Evolutionary conservation across 92 coral and sea anemone genomes (phyloP).

Genomic region (Zoanthus solanderi): DNA sequence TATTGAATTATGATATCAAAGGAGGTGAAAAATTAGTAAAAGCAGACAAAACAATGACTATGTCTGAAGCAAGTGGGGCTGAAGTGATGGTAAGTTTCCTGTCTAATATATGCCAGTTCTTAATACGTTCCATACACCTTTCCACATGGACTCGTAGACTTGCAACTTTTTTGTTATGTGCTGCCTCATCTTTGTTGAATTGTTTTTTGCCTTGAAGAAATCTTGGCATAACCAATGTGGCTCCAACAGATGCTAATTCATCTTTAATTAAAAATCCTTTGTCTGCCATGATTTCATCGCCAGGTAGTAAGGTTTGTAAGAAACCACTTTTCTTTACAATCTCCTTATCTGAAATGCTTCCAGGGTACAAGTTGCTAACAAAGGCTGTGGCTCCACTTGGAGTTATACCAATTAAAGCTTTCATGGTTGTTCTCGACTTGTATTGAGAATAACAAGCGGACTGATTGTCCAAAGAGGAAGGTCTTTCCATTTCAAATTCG

Average conservation of each 20-base stretch:
- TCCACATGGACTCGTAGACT: conserved; percentile 69
- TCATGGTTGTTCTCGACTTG: conserved; percentile 76
- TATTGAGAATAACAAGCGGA: conserved; percentile 46
- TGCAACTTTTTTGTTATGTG: conserved; percentile 69
- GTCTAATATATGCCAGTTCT: conserved; percentile 80
- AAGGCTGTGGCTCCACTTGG: conserved; percentile 71
- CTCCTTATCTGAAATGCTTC: conserved; percentile 44
- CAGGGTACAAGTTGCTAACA: conserved; percentile 64
- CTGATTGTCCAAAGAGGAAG: conserved; percentile 26
- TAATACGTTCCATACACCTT: conserved; percentile 71
- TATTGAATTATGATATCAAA: conserved; percentile 37
- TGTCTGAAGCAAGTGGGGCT: conserved; percentile 64
- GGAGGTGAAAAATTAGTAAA: conserved; percentile 65
- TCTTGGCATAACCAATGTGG: conserved; percentile 35
- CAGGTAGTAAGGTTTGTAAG: conserved; percentile 47
- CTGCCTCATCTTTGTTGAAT: conserved; percentile 63
- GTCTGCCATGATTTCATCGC: conserved; percentile 55
- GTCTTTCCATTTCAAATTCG: conserved; percentile 73
- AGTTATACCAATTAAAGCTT: conserved; percentile 68
- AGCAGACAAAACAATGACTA: conserved; percentile 65
- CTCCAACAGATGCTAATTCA: conserved; percentile 49
- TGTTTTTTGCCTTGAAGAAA: conserved; percentile 62
- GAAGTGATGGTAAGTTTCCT: conserved; percentile 62
- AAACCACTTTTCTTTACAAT: conserved; percentile 64
- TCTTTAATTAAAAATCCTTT: conserved; percentile 61